phyloP scores from a whole-genome alignment of 2,797 vertebrate species.

The Macroramphosus scolopax region DNA sequence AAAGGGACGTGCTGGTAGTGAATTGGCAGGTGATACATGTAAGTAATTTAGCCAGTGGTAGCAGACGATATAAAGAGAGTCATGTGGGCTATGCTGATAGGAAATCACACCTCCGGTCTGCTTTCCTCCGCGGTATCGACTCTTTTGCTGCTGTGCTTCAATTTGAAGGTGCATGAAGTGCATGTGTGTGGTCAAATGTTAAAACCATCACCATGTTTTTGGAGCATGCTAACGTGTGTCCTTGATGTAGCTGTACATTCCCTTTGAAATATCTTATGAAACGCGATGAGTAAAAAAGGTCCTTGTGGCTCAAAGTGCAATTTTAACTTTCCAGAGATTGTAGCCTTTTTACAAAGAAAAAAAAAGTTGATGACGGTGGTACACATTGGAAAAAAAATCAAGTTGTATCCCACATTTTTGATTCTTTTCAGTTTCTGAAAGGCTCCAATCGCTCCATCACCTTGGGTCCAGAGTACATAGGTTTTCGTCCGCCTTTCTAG shows the following conservation, averaged over 20 bases:
- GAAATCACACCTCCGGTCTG: slow-evolving; percentile 18
- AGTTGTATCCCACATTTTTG: no score
- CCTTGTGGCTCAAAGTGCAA: slow-evolving; percentile 25
- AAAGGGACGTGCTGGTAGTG: slow-evolving; percentile 41
- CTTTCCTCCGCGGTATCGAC: no score
- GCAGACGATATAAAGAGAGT: slow-evolving; percentile 10
- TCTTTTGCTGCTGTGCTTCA: slow-evolving; percentile 2
- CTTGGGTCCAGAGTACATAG: slow-evolving; percentile 33
- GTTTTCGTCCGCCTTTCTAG: slow-evolving; percentile 49
- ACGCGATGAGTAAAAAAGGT: slow-evolving; percentile 15
- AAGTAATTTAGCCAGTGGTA: slow-evolving; percentile 36
- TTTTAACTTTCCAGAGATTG: slow-evolving; percentile 35
- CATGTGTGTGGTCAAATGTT: slow-evolving; percentile 16
- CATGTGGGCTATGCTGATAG: no score
- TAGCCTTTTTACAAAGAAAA: slow-evolving; percentile 23
- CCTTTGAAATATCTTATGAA: slow-evolving; percentile 23
- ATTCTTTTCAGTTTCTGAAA: slow-evolving; percentile 48
- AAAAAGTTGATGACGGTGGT: slow-evolving; percentile 35
- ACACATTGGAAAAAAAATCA: slow-evolving; percentile 22
- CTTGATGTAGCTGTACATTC: slow-evolving; percentile 17
- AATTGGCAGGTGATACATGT: slow-evolving; percentile 55
- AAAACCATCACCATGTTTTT: slow-evolving; percentile 14
- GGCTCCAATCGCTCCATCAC: slow-evolving; percentile 50
- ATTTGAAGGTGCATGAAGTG: slow-evolving; percentile 1
- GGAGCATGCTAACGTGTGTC: slow-evolving; percentile 16